These are phyloP conservation scores for Ciconia nigra DNA, from an alignment of 2,797 vertebrate genomes.

Conservation along the genomic window DNA sequence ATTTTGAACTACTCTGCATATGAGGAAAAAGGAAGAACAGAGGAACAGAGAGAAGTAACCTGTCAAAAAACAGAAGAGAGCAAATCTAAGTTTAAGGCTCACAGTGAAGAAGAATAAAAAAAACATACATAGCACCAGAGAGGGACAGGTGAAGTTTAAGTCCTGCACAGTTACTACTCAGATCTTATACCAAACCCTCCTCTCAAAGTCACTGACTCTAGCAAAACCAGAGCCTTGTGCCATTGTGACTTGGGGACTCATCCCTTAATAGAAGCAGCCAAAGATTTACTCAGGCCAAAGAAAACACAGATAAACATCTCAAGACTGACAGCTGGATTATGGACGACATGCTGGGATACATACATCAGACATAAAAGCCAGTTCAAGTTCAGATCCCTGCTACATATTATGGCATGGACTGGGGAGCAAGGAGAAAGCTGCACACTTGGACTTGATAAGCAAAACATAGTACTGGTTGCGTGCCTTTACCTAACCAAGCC, in stretches of 20 bases:
- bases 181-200: neutral
- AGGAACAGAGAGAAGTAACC: neutral
- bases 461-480: neutral
- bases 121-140: neutral
- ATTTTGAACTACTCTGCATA: neutral
- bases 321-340: neutral
- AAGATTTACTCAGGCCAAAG: neutral
- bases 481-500: neutral
- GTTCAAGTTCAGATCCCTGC: neutral
- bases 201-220: neutral
- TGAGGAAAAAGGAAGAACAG: neutral
- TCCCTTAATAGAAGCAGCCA: neutral
- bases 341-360: neutral
- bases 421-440: neutral
- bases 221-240: neutral
- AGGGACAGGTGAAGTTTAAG: neutral
- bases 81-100: neutral
- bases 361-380: neutral
- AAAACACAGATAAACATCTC: neutral
- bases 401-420: neutral
- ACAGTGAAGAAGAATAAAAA: neutral
- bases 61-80: neutral
- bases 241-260: neutral
- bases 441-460: neutral
- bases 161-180: neutral